These are phyloP conservation scores for Eupeodes latifasciatus DNA, from an alignment of 2,888 invertebrate species.

Conservation along the genomic window DNA sequence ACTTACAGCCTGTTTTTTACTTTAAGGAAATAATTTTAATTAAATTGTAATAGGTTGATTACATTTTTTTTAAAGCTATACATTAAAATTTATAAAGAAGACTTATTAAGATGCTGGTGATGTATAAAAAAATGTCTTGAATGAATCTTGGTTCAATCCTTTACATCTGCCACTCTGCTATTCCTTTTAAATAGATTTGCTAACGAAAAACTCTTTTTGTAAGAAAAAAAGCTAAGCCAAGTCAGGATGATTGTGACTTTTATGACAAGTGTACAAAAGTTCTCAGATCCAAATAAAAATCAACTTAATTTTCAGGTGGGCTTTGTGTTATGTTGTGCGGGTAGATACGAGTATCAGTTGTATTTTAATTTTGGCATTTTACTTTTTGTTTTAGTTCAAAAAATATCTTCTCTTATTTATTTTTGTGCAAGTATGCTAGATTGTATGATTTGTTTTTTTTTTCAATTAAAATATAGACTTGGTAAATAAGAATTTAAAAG, in stretches of 20 bases:
- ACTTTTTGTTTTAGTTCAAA: constrained; percentile 20
- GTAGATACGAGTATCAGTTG: constrained; percentile 34
- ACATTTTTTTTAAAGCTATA: no score
- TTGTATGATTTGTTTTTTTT: constrained; percentile 44
- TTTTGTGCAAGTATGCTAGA: constrained; percentile 65
- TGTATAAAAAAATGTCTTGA: no score
- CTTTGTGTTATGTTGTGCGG: constrained; percentile 59
- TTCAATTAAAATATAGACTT: constrained; percentile 29
- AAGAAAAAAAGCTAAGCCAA: neutral
- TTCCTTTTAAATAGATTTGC: neutral
- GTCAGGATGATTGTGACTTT: neutral
- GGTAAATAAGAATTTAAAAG: neutral
- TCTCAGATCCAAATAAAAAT: neutral
- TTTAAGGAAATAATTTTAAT: no score
- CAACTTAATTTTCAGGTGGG: constrained; percentile 59
- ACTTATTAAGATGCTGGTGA: no score
- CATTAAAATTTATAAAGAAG: no score
- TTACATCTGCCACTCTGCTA: no score
- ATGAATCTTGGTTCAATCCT: no score
- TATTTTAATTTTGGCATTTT: constrained; percentile 54
- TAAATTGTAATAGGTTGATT: no score
- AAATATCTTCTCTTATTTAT: constrained; percentile 10
- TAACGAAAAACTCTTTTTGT: neutral
- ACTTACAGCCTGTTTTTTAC: no score
- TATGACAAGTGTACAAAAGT: neutral